Conservation (phyloP, 64 coral and sea anemone species). For the Exaiptasia diaphana region DNA sequence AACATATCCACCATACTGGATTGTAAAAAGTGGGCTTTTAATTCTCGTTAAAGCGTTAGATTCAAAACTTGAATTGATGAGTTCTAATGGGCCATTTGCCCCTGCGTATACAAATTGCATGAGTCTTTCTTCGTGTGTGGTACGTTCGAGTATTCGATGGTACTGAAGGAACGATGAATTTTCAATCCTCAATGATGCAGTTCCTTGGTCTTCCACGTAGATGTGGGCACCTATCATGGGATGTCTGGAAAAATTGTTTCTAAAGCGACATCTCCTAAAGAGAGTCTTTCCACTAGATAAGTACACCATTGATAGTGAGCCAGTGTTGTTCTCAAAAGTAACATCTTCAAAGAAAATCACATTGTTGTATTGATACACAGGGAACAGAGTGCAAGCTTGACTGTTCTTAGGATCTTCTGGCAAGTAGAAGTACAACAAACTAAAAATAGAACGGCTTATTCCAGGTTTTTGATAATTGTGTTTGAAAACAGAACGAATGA, state of each 20-base stretch:
- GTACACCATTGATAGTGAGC: neutral
- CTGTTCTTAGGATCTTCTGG: neutral
- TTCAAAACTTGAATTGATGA: constrained; percentile 39
- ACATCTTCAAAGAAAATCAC: neutral
- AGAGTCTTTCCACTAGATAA: constrained; percentile 14
- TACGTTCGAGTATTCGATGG: neutral
- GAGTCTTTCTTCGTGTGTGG: neutral
- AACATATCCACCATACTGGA: neutral
- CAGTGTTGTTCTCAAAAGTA: neutral
- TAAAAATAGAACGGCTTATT: neutral
- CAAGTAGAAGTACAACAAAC: neutral
- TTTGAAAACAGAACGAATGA: neutral
- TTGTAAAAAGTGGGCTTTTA: neutral
- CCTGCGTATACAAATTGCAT: constrained; percentile 17
- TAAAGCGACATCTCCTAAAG: constrained; percentile 34
- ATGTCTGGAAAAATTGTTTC: constrained; percentile 32
- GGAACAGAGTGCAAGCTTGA: neutral
- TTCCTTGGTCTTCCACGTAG: constrained; percentile 33
- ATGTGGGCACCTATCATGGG: neutral
- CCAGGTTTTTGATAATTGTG: neutral
- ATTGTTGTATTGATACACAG: neutral
- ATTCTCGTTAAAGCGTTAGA: neutral
- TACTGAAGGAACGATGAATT: constrained; percentile 17
- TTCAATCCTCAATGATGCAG: neutral
- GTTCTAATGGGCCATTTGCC: constrained; percentile 10